Percentiles rank a stretch among this genome's conserved stretches.
Conservation (phyloP, 2,888 invertebrate species). For the Eurytoma adleriae region DNA sequence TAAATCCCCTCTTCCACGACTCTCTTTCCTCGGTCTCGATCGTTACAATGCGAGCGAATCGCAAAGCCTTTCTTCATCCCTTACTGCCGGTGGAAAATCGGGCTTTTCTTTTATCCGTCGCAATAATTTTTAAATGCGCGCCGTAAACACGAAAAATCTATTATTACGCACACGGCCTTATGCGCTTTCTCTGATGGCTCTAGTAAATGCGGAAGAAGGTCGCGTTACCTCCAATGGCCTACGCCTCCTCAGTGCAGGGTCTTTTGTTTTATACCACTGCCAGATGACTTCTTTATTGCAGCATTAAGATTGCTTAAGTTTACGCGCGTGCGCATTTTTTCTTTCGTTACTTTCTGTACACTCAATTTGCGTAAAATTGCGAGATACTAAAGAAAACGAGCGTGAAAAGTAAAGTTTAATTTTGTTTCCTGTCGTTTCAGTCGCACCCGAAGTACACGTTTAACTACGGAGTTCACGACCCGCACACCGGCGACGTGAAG, state of each 20-base stretch:
- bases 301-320: too few species aligned
- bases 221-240: background rate
- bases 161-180: conserved; percentile 16
- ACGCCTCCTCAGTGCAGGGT: background rate
- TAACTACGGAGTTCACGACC: conserved; percentile 70
- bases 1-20: background rate
- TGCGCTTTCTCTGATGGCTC: conserved; percentile 4
- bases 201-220: conserved; percentile 26
- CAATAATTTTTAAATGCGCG: conserved; percentile 19
- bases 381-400: too few species aligned
- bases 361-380: too few species aligned
- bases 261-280: too few species aligned
- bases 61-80: background rate
- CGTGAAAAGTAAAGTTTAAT: too few species aligned
- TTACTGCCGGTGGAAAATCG: background rate
- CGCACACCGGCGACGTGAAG: conserved; percentile 69
- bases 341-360: too few species aligned
- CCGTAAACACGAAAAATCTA: conserved; percentile 35
- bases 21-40: background rate
- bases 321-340: too few species aligned
- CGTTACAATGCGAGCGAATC: background rate
- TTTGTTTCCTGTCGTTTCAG: conserved; percentile 55
- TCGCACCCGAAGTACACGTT: conserved; percentile 68
- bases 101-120: background rate
- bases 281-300: too few species aligned